Evolutionary conservation across 2,113 vertebrate genomes (phyloP), one percentile per base, ranked within the genome.

Genomic region (Elephas maximus): DNA sequence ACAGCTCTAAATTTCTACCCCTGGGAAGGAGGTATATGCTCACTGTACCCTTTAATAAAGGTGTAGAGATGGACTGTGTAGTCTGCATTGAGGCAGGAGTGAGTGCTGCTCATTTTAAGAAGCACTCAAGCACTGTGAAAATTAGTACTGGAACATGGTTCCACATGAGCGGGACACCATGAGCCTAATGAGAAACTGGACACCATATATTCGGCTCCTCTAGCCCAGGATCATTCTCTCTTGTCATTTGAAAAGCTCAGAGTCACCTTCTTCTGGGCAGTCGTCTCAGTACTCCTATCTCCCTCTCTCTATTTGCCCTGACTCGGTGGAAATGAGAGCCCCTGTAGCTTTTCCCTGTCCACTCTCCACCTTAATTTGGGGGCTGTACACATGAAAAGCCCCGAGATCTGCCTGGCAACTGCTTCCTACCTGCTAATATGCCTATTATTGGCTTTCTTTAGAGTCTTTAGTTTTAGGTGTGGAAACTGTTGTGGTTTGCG

Each of bases 61-160:
- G 74, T n/a, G 5, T 15, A 44, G 53, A 63, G 86, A 82, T 63
- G 82, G 86, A 26, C 51, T 53, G 0, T 60, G 95, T 28, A 21
- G 73, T 44, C 71, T 60, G 85, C 48, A 33, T 14, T 4, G 51
- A 81, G 91, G 53, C 84, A 18, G 71, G 89, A 62, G 44, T 53
- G 44, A 86, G 37, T 14, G 51, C 82, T 67, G 11, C 45, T 91
- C 96, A 89, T 84, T 95, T 79, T 90, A 82, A 67, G 96, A 69
- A 60, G 79, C 88, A 28, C 44, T 80, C 60, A 60, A 41, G 82
- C 88, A 60, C 82, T 93, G 84, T 90, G 94, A 76, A 89, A 91
- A 94, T 94, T 92, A 93, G 91, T 91, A 45, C 88, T 67, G 91
- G 85, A 78, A 63, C 94, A 92, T 0, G 12, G 71, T 48, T 90